Evolutionary conservation across 1,140 invertebrate genomes (phyloP), one percentile per base, ranked within the genome.

Genomic region (Panagrolaimus sp.): DNA sequence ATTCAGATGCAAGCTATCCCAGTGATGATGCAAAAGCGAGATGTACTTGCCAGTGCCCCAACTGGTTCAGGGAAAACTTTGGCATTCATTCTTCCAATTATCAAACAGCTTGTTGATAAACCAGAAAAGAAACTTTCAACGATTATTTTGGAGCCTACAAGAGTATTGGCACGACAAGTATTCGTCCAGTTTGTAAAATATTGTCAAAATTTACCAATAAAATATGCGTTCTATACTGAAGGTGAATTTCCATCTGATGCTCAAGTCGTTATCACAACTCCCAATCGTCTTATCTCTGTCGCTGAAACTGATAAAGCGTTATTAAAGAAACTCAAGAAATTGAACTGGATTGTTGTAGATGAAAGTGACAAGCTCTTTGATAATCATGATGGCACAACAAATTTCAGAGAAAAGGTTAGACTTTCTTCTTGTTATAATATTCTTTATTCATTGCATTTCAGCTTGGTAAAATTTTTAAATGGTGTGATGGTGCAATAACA

Each of bases 1-100:
- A 90, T 98, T 78, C 95, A 98, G 85, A 91, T 93, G 88, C 94
- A 97, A 86, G 90, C 91, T 0, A 88, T 96, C 72, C 92, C 95
- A 15, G 87, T 90, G 46, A 89, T 97, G 89, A 82, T 95, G 58
- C 85, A 86, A 89, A 87, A 88, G 44, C 87, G 92, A 65, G 90
- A 96, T 83, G 84, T 96, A 21, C 87, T 98, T 81, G 93, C 91
- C 8, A 95, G 91, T 85, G 95, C 95, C 0, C 94, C 94, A 12
- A 82, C 80, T 17, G 80, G 79, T 79, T 87, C 86, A 28, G 86
- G 86, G 15, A 87, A 87, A 72, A 87, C 86, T 24, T 81, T 85
- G 63, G 85, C 86, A 3, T 87, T 87, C 75, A 77, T 84, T 17
- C 72, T 87, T 63, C 86, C 86, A 12, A 76, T 87, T 68, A 79